Evolutionary conservation across 2,797 vertebrate genomes (phyloP).

Genomic region (Paedocypris micromegethes): DNA sequence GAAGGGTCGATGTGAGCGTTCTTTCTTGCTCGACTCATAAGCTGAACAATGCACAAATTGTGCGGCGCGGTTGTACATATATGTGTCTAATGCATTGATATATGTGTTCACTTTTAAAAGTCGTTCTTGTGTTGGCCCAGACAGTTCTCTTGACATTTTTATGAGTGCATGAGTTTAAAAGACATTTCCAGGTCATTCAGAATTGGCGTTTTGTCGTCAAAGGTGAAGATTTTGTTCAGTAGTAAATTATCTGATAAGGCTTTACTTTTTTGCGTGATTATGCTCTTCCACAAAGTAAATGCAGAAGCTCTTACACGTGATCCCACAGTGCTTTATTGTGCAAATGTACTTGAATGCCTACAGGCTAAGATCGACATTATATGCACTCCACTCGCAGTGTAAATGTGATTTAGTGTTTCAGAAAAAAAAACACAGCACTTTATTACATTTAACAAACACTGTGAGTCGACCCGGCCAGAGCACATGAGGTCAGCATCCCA

Average conservation of each 20-base stretch:
- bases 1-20: too few relatives aligned
- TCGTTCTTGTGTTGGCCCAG: too few relatives aligned
- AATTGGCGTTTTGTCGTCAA: too few relatives aligned
- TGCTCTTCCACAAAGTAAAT: not conserved
- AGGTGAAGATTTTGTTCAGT: too few relatives aligned
- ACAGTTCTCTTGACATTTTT: too few relatives aligned
- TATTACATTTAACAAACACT: constrained; percentile 8
- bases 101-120: not conserved
- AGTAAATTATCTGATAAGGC: too few relatives aligned
- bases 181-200: too few relatives aligned
- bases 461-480: constrained; percentile 6
- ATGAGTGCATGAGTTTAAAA: too few relatives aligned
- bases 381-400: not conserved
- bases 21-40: not conserved
- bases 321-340: constrained; percentile 4
- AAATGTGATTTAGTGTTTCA: too few relatives aligned
- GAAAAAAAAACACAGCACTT: not conserved
- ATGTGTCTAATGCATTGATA: not conserved
- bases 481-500: constrained; percentile 15
- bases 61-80: not conserved
- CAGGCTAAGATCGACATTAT: not conserved
- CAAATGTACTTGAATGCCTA: not conserved
- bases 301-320: not conserved
- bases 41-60: not conserved
- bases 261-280: not conserved